phyloP scores from a whole-genome alignment of 2,113 vertebrate species.

The Nesoenas mayeri region DNA sequence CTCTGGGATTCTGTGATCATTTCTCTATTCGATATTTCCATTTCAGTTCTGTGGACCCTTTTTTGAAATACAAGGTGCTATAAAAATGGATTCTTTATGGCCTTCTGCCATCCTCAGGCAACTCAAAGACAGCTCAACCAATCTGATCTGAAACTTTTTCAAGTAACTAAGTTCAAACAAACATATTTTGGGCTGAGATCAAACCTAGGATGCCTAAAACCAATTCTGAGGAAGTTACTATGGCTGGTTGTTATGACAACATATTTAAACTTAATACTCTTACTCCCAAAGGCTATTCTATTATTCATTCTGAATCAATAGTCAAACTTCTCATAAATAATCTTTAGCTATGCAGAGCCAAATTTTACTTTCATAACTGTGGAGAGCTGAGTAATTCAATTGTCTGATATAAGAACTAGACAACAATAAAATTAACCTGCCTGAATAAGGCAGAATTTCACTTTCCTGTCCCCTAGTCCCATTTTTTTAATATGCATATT shows the following conservation, averaged over 20 bases:
- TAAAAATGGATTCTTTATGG: background rate
- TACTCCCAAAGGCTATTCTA: background rate
- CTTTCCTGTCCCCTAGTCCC: background rate
- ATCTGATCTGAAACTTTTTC: background rate
- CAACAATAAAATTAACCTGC: background rate
- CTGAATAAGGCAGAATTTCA: background rate
- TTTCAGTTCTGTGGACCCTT: background rate
- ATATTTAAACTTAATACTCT: background rate
- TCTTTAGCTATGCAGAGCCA: background rate
- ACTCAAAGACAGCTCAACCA: background rate
- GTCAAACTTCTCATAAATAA: background rate
- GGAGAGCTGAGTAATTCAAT: background rate
- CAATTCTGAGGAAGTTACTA: background rate
- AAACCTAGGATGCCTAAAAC: background rate
- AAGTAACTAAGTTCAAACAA: background rate
- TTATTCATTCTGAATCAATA: background rate
- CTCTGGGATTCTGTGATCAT: too few species aligned
- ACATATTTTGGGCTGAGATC: background rate
- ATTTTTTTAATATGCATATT: rapidly evolving
- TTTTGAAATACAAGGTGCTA: background rate
- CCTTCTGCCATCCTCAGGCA: background rate
- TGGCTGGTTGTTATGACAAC: background rate
- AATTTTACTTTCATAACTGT: background rate
- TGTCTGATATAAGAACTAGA: background rate
- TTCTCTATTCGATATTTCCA: background rate